Conservation (phyloP, 2,888 invertebrate genomes). For the Scaptomyza tumidula region DNA sequence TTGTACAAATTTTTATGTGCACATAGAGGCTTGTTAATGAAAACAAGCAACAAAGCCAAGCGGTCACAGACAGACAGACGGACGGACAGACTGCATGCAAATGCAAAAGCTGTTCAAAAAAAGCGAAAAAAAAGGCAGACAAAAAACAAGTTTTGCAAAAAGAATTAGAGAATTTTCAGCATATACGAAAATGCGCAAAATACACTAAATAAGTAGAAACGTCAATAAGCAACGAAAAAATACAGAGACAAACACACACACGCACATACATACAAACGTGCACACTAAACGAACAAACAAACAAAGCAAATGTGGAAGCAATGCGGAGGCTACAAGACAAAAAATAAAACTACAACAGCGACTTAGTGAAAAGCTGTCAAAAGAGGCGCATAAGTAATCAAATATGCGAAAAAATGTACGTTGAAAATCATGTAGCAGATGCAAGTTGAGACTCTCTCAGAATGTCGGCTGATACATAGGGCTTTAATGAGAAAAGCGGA, state of each 20-base stretch:
- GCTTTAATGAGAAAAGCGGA: slow-evolving; percentile 13
- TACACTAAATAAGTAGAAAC: slow-evolving; percentile 77
- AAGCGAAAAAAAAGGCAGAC: neutral
- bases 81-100: slow-evolving; percentile 46
- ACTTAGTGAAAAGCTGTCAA: slow-evolving; percentile 57
- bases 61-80: slow-evolving; percentile 55
- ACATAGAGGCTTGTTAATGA: slow-evolving; percentile 76
- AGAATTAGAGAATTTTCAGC: slow-evolving; percentile 67
- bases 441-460: slow-evolving; percentile 21
- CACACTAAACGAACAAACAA: slow-evolving; percentile 56
- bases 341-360: slow-evolving; percentile 27
- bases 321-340: slow-evolving; percentile 6
- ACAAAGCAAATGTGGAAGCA: slow-evolving; percentile 28
- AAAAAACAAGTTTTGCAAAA: slow-evolving; percentile 59
- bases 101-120: slow-evolving; percentile 43
- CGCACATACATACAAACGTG: slow-evolving; percentile 26
- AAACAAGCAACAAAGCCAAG: slow-evolving; percentile 77
- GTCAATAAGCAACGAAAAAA: slow-evolving; percentile 67
- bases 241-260: slow-evolving; percentile 22
- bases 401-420: slow-evolving; percentile 52
- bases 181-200: slow-evolving; percentile 78
- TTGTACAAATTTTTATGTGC: slow-evolving; percentile 65
- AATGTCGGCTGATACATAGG: neutral
- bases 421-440: slow-evolving; percentile 48
- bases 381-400: slow-evolving; percentile 60